These are phyloP conservation scores for Drosophila albomicans DNA, from an alignment of 1,140 invertebrate species.

Conservation along the genomic window DNA sequence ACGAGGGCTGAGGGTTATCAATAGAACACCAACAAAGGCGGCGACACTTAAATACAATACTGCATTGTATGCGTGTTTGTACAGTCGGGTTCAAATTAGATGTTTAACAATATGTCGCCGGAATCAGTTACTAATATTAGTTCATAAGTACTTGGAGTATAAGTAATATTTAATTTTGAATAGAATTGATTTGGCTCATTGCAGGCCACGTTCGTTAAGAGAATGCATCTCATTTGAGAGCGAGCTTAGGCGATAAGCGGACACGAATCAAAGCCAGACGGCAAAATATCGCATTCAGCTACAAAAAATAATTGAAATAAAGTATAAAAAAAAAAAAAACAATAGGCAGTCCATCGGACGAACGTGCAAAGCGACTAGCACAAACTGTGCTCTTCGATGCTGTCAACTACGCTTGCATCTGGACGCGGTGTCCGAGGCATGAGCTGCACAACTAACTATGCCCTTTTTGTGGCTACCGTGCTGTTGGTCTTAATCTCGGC, in stretches of 20 bases:
- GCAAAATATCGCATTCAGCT: constrained; percentile 3
- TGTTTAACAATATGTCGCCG: constrained; percentile 29
- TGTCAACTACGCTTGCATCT: constrained; percentile 21
- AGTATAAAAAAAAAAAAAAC: constrained; percentile 15
- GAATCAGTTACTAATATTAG: constrained; percentile 2
- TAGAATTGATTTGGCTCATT: constrained; percentile 42
- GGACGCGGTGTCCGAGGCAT: constrained; percentile 30
- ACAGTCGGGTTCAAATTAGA: neutral
- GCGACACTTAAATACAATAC: too few species aligned
- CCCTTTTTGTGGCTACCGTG: constrained; percentile 61
- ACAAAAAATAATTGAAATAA: constrained; percentile 8
- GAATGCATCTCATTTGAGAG: constrained; percentile 55
- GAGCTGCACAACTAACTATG: constrained; percentile 70
- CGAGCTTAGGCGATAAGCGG: constrained; percentile 40
- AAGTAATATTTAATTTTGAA: neutral
- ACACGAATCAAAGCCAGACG: constrained; percentile 1
- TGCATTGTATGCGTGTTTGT: too few species aligned
- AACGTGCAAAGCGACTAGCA: constrained; percentile 23
- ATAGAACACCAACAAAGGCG: neutral
- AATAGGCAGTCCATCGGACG: constrained; percentile 28
- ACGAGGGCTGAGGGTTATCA: constrained; percentile 34
- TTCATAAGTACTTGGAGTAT: neutral
- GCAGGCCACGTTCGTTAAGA: constrained; percentile 64
- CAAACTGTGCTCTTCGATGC: constrained; percentile 37
- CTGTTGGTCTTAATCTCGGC: constrained; percentile 75